Evolutionary conservation across 2,797 vertebrate genomes (phyloP), one percentile per base, ranked within the genome.

Genomic region (Merluccius polli): DNA sequence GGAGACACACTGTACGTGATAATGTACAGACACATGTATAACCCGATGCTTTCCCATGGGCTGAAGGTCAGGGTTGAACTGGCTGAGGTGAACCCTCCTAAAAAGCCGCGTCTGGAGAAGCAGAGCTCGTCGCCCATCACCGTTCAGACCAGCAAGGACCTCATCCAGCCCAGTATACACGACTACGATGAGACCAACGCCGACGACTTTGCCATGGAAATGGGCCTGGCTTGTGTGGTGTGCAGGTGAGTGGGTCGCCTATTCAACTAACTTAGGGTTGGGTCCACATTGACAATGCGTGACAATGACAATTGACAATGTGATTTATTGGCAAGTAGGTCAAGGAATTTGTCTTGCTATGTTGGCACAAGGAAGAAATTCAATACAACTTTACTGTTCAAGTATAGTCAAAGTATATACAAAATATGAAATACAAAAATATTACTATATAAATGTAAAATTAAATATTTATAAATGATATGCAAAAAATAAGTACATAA

Each of bases 131-230:
- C 97, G 63, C 96, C 97, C 0, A 93, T 98, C 71, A 95, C 97
- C 0, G 95, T 97, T 75, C 96, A 95, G 80, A 95, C 92, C 0
- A 98, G 94, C 90, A 98, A 96, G 87, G 98, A 99, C 86, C 92
- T 98, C 68, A 83, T 92, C 24, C 91, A 97, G 80, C 85, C 95
- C 29, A 96, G 98, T 85, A 95, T 98, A 18, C 95, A 94, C 4
- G 96, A 95, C 87, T 95, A 96, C 32, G 97, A 99, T 73, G 98
- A 99, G 90, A 99, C 97, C 32, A 99, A 95, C 21, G 98, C 98
- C 29, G 97, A 99, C 72, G 97, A 98, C 87, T 99, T 99, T 80
- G 98, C 98, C 76, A 99, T 99, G 98, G 97, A 99, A 85, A 99
- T 99, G 98, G 98, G 98, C 9, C 91, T 99, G 85, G 98, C 96